Evolutionary conservation across 2,888 invertebrate species (phyloP).

Genomic region (Pammene aurita): DNA sequence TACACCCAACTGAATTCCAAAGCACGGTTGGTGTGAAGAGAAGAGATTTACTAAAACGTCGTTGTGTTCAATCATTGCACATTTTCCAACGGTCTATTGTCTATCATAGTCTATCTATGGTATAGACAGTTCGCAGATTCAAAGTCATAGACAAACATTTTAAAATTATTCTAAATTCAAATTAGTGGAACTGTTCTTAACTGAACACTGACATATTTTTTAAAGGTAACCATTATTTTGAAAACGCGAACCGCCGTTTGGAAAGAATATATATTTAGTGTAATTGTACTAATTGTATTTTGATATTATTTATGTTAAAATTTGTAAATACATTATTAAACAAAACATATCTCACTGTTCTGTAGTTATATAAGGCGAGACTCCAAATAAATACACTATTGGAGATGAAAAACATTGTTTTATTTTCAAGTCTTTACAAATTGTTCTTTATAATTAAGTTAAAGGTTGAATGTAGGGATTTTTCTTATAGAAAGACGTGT

Average conservation of each 20-base stretch:
- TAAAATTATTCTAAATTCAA: no score
- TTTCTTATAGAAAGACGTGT: no score
- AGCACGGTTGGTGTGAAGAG: not conserved
- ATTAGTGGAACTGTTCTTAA: no score
- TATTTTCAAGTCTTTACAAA: conserved; percentile 45
- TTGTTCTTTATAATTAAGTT: no score
- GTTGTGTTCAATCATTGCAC: conserved; percentile 55
- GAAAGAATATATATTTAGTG: conserved; percentile 49
- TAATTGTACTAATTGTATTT: conserved; percentile 77
- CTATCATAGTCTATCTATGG: conserved; percentile 43
- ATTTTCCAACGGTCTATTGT: conserved; percentile 44
- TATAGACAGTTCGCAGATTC: conserved; percentile 7
- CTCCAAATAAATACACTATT: conserved; percentile 74
- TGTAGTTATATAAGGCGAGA: conserved; percentile 67
- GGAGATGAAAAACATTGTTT: conserved; percentile 63
- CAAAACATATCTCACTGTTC: conserved; percentile 81
- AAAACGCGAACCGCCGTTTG: conserved; percentile 1
- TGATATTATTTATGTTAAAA: conserved; percentile 81
- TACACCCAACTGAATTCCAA: not conserved
- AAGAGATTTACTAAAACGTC: not conserved
- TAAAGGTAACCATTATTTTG: conserved; percentile 1
- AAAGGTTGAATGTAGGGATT: no score
- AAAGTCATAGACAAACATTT: not conserved
- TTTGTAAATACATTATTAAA: conserved; percentile 76
- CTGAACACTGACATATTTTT: no score